Conservation (phyloP, 30 jellyfish, hydroid and myxozoan species). For the Chironex yamaguchii region DNA sequence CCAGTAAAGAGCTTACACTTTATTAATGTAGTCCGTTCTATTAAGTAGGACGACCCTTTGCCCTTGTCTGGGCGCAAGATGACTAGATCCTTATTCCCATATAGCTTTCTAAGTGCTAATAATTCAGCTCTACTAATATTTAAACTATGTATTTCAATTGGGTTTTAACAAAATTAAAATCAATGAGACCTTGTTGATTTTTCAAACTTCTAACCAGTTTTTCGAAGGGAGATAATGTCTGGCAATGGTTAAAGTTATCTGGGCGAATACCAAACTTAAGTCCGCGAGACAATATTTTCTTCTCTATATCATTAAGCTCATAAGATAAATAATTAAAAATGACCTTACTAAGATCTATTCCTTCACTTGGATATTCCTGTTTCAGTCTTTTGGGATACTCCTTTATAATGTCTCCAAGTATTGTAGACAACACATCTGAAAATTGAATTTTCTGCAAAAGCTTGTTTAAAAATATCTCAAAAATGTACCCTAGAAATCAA, state of each 20-base stretch:
- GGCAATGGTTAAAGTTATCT: not conserved
- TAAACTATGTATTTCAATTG: not conserved
- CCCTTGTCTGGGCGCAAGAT: not conserved
- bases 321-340: not conserved
- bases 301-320: conserved; percentile 8
- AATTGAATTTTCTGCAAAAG: too few relatives aligned
- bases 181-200: not conserved
- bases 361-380: conserved; percentile 13
- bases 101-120: not conserved
- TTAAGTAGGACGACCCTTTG: not conserved
- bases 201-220: not conserved
- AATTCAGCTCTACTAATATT: not conserved
- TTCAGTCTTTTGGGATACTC: too few relatives aligned
- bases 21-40: not conserved
- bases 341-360: conserved; percentile 3
- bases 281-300: conserved; percentile 13
- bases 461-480: too few relatives aligned
- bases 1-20: not conserved
- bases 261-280: not conserved
- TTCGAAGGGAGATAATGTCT: not conserved
- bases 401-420: too few relatives aligned
- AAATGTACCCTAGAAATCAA: too few relatives aligned
- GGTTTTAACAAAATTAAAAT: not conserved
- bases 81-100: not conserved
- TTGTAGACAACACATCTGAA: too few relatives aligned